These are phyloP conservation scores for Pterophyllum scalare DNA, from an alignment of 2,113 vertebrate genomes.

Conservation along the genomic window DNA sequence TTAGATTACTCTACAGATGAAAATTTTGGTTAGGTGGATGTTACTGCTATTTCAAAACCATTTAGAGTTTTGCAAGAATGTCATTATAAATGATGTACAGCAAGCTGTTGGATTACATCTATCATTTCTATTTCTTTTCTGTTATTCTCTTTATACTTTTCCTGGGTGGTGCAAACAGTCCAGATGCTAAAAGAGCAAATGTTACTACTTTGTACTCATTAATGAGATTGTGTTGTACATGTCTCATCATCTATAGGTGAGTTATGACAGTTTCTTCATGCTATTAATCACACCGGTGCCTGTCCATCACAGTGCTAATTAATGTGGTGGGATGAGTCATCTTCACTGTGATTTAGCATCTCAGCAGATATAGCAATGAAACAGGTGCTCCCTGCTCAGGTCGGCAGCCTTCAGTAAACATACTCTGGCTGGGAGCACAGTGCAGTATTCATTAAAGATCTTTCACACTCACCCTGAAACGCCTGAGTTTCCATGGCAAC, in stretches of 20 bases:
- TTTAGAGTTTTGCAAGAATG: slow-evolving; percentile 2
- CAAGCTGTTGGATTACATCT: background rate
- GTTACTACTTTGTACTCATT: slow-evolving; percentile 22
- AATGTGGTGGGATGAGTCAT: slow-evolving; percentile 26
- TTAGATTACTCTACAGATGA: slow-evolving; percentile 28
- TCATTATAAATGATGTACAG: background rate
- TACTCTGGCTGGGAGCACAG: slow-evolving; percentile 42
- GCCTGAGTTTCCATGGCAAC: slow-evolving; percentile 73
- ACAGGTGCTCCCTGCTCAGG: slow-evolving; percentile 44
- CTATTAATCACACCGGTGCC: slow-evolving; percentile 29
- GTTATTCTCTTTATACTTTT: background rate
- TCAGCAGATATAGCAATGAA: slow-evolving; percentile 37
- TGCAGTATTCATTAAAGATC: slow-evolving; percentile 71
- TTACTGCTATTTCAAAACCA: background rate
- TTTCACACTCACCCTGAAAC: slow-evolving; percentile 65
- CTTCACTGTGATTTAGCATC: slow-evolving; percentile 27
- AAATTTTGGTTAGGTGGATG: slow-evolving; percentile 14
- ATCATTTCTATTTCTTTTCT: background rate
- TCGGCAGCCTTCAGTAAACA: slow-evolving; percentile 58
- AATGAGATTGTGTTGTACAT: slow-evolving; percentile 15
- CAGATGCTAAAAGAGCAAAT: background rate
- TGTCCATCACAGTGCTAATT: slow-evolving; percentile 48
- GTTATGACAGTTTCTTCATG: slow-evolving; percentile 7
- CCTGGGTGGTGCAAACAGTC: background rate
- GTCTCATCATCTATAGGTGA: slow-evolving; percentile 21